A percentile compares a stretch with the other conserved stretches of the same genome.
Evolutionary conservation across 2,888 invertebrate species (phyloP).

Genomic region (Brenthis ino): DNA sequence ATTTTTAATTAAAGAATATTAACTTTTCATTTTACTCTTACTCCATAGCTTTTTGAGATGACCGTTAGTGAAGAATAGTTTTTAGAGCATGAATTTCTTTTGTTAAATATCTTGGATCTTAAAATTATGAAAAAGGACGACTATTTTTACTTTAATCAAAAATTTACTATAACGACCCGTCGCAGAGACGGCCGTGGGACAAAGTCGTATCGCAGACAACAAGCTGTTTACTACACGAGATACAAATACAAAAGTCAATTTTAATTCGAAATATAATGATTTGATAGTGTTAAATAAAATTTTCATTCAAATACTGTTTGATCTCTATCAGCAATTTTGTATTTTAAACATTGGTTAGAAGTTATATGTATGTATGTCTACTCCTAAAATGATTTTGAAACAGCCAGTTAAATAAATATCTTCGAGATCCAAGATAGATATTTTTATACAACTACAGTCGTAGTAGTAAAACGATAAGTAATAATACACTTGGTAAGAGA

Average conservation of each 20-base stretch:
- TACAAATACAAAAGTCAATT: no score
- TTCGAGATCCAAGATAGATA: no score
- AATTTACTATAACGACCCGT: constrained; percentile 10
- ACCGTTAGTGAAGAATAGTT: constrained; percentile 18
- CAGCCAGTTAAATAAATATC: no score
- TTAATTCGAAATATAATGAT: no score
- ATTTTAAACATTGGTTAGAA: no score
- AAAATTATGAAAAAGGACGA: constrained; percentile 19
- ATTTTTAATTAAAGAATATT: no score
- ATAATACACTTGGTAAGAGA: neutral
- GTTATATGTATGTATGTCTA: no score
- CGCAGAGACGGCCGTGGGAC: neutral
- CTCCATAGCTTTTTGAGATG: constrained; percentile 8
- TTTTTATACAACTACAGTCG: neutral
- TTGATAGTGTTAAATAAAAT: no score
- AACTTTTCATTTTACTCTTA: no score
- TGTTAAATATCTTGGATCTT: constrained; percentile 17
- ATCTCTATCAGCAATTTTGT: no score
- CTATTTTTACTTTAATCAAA: constrained; percentile 16
- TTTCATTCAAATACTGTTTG: no score
- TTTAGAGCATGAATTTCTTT: constrained; percentile 18
- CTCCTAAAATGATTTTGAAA: no score
- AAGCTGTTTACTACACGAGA: neutral
- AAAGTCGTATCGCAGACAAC: neutral
- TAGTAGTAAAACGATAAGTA: neutral